Evolutionary conservation across 64 coral and sea anemone species (phyloP), one percentile per base, ranked within the genome.

Genomic region (Dendrophyllia cribrosa): DNA sequence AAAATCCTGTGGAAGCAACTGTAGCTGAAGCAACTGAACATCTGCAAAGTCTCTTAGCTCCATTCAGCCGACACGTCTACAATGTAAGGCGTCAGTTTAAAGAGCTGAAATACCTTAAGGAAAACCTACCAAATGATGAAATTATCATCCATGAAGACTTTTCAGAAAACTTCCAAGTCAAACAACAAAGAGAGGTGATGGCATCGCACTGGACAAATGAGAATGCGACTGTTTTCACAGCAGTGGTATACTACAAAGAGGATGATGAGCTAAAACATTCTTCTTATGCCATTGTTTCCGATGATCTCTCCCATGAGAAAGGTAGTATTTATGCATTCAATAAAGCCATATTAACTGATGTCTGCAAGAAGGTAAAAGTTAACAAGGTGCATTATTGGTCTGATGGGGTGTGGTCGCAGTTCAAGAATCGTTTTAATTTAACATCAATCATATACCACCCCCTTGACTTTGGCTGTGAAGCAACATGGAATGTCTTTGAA

Each of bases 371-470:
- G 15, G 58, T 16, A n/a, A 15, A 6, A 75, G 24, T 75, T 15
- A 80, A 8, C 13, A 77, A 69, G 60, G 92, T 94, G 8, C 71
- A 86, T 25, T 86, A 86, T 67, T 90, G 74, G 88, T 71, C 70
- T 86, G 93, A 90, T 90, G 88, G 93, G 20, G 59, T 71, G 1
- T 14, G 58, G 20, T 95, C 94, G 56, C 94, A 96, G 56, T 96
- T 96, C 56, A 96, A 96, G 69, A 96, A 96, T 59, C 47, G 72
- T 0, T 96, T 70, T 58, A 71, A 91, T 53, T 19, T 92, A 7
- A 68, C 85, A 12, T 72, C 45, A 58, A 51, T 82, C 8, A 63
- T 94, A 23, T 94, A 65, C 77, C 92, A 94, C 58, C 17, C 58
- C 43, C 48, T 78, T 52, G 93, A 90, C 24, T 90, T 86, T 84